A percentile compares a stretch with the other conserved stretches of the same genome.
Conservation (phyloP, 2,797 vertebrate species). For the Poliocrania exsul region DNA sequence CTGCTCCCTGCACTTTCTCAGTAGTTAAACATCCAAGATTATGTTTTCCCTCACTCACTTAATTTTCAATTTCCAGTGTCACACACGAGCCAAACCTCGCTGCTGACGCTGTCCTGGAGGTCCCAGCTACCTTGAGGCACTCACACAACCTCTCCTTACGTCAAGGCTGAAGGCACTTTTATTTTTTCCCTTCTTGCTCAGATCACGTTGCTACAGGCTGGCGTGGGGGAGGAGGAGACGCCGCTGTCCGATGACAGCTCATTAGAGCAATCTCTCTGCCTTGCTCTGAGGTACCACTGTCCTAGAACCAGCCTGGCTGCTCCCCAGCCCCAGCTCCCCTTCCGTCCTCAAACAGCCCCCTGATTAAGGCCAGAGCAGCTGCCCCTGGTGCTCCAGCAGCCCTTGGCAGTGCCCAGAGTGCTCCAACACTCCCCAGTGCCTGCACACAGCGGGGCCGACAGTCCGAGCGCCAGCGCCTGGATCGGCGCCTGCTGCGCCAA, state of each 20-base stretch:
- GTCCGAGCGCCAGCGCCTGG: not conserved
- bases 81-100: fast-evolving
- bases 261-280: slow-evolving; percentile 20
- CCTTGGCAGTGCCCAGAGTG: not conserved
- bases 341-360: not conserved
- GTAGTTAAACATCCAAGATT: not conserved
- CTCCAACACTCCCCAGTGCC: not conserved
- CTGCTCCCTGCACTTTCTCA: not conserved
- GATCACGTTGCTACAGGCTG: not conserved
- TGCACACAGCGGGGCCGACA: not conserved
- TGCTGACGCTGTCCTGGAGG: not conserved
- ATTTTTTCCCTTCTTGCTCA: not conserved
- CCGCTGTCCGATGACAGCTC: slow-evolving; percentile 14
- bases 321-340: not conserved
- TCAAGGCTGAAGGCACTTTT: not conserved
- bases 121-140: not conserved
- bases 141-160: not conserved
- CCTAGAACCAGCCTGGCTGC: not conserved
- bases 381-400: not conserved
- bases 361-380: fast-evolving
- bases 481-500: fast-evolving
- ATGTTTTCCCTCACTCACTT: not conserved
- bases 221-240: not conserved
- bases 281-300: not conserved
- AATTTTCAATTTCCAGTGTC: not conserved